Conservation (phyloP, 2,113 vertebrate genomes). For the Spermophilus dauricus region DNA sequence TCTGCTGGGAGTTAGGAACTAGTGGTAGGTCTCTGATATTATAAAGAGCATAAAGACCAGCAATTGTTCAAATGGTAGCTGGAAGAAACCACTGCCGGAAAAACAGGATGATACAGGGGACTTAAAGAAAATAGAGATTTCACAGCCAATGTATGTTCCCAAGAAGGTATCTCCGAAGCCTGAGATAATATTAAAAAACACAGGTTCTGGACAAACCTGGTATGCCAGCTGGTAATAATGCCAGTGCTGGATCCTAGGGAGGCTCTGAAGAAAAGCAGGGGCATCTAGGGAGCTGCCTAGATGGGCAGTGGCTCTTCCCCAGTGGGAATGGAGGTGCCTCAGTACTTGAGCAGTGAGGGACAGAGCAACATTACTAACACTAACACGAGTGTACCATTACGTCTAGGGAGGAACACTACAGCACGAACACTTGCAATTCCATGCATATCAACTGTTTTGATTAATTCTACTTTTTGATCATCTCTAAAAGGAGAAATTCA, state of each 20-base stretch:
- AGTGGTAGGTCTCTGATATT: neutral
- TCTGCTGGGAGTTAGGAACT: neutral
- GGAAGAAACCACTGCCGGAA: neutral
- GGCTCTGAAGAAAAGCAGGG: neutral
- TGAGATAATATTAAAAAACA: neutral
- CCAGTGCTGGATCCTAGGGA: neutral
- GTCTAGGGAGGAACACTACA: neutral
- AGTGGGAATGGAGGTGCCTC: neutral
- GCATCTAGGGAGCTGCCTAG: neutral
- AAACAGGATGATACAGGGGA: neutral
- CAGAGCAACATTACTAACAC: neutral
- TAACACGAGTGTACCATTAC: neutral
- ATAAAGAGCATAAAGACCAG: neutral
- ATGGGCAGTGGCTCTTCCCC: neutral
- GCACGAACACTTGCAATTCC: neutral
- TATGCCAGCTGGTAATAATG: neutral
- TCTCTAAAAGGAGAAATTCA: constrained; percentile 53
- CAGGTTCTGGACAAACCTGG: neutral
- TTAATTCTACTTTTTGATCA: constrained; percentile 4
- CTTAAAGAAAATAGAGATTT: neutral
- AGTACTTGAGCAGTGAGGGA: neutral
- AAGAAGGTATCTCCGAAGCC: neutral
- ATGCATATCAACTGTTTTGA: neutral
- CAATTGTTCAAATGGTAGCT: neutral
- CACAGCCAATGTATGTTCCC: neutral